These are phyloP conservation scores for Pachymerium ferrugineum DNA, from an alignment of 2,888 invertebrate species.

Conservation along the genomic window DNA sequence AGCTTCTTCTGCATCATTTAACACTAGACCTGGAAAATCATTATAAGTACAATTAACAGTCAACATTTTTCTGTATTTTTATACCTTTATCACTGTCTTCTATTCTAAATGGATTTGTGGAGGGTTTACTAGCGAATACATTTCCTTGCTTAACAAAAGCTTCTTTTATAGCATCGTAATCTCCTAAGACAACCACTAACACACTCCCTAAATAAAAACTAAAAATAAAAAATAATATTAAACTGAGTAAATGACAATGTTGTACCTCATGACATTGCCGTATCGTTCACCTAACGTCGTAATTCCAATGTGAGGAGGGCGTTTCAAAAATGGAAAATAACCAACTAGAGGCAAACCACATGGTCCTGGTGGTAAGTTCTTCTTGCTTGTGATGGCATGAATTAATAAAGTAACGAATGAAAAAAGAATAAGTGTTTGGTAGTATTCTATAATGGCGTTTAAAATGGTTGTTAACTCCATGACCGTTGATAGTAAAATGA, in stretches of 20 bases:
- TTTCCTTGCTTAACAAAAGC: not conserved
- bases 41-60: not conserved
- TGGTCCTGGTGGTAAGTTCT: not conserved
- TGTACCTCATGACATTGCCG: not conserved
- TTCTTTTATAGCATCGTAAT: not conserved
- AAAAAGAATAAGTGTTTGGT: not conserved
- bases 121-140: not conserved
- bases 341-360: conserved; percentile 7
- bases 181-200: not conserved
- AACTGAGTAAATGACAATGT: not conserved
- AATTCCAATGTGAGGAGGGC: not conserved
- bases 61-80: not conserved
- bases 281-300: not conserved
- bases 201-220: not conserved
- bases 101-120: not conserved
- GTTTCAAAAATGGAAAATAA: not conserved
- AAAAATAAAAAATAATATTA: not conserved
- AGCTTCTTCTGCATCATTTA: not conserved
- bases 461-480: not conserved
- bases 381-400: not conserved
- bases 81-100: not conserved
- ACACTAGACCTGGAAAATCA: not conserved
- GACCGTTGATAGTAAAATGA: not conserved
- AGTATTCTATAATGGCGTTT: not conserved
- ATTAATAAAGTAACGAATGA: not conserved